Conservation (phyloP, 2,797 vertebrate genomes). For the Channallabes apus region DNA sequence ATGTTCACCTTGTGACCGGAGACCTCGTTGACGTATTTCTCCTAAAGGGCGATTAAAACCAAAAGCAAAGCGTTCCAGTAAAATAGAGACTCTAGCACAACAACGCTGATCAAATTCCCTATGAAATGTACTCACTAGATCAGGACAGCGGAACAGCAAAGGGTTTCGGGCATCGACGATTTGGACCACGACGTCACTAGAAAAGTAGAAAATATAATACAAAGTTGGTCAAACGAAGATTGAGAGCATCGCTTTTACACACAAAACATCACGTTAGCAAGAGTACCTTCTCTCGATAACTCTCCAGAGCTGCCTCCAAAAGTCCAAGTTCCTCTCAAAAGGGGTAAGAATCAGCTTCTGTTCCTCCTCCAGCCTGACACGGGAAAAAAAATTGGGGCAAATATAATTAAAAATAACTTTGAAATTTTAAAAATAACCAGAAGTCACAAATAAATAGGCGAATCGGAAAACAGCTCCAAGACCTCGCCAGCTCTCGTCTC, state of each 20-base stretch:
- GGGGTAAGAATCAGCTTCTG: constrained; percentile 92
- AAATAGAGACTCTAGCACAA: neutral
- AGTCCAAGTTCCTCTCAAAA: constrained; percentile 95
- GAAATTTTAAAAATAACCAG: neutral
- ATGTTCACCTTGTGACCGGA: constrained; percentile 87
- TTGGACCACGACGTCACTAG: constrained; percentile 92
- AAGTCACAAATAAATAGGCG: neutral
- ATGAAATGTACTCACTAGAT: constrained; percentile 81
- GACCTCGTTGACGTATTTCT: constrained; percentile 87
- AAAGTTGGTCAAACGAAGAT: neutral
- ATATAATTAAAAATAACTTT: neutral
- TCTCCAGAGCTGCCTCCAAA: constrained; percentile 98
- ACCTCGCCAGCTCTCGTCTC: constrained; percentile 89
- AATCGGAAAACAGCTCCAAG: constrained; percentile 49
- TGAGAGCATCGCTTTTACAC: neutral
- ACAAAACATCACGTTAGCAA: neutral
- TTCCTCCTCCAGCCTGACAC: constrained; percentile 88
- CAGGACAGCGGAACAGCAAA: constrained; percentile 89
- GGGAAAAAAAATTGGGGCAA: neutral
- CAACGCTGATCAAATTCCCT: neutral
- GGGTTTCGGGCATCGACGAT: constrained; percentile 97
- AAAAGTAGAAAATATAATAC: constrained; percentile 37
- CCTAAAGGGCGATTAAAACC: constrained; percentile 70
- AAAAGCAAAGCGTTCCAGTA: neutral
- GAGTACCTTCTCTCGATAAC: constrained; percentile 94